These are phyloP conservation scores for Falco rusticolus DNA, from an alignment of 2,797 vertebrate species.

Conservation along the genomic window DNA sequence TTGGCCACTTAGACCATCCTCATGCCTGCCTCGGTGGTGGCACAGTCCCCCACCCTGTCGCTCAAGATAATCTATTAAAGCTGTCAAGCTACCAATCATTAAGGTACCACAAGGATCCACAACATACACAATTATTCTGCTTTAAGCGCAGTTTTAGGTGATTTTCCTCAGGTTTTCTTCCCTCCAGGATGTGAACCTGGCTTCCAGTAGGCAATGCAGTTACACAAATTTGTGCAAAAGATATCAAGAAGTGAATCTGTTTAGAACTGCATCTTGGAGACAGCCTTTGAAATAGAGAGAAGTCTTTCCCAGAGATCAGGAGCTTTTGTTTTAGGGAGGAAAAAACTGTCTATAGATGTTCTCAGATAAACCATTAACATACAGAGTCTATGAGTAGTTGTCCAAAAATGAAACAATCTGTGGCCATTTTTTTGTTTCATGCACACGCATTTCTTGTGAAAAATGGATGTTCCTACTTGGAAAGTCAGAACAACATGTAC, in stretches of 20 bases:
- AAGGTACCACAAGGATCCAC: neutral
- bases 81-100: neutral
- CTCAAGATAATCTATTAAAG: neutral
- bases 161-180: neutral
- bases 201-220: neutral
- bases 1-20: neutral
- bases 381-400: neutral
- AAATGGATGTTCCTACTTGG: constrained; percentile 34
- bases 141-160: neutral
- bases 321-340: neutral
- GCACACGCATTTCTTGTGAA: neutral
- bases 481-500: constrained; percentile 34
- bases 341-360: neutral
- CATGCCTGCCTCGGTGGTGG: neutral
- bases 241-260: neutral
- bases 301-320: neutral
- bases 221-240: neutral
- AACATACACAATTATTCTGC: neutral
- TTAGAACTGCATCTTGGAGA: neutral
- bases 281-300: neutral
- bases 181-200: neutral
- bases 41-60: neutral
- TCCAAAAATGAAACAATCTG: neutral
- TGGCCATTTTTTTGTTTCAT: neutral
- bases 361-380: neutral